Evolutionary conservation across 2,888 invertebrate genomes (phyloP), one percentile per base, ranked within the genome.

Genomic region (Dioctria linearis): DNA sequence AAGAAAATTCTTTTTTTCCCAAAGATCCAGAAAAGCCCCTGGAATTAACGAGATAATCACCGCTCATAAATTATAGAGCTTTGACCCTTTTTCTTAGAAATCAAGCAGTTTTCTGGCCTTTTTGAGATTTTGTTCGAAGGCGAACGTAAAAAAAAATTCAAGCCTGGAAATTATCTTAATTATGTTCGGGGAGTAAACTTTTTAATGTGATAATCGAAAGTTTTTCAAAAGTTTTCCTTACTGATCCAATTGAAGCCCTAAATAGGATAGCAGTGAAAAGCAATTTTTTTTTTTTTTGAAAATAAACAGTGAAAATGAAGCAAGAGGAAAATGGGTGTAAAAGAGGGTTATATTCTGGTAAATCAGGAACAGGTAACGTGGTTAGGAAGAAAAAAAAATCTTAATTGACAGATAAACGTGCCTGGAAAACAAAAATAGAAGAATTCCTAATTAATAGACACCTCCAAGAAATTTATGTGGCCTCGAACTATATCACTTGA

Each of bases 41-140:
- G 57, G 59, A 73, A 73, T 73, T 73, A 73, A 73, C 73, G 73
- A 73, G 73, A 73, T 73, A 73, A 73, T 73, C 73, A 57, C 59
- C 13, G 73, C 73, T 73, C 73, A 73, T 73, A 73, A 73, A 73
- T 73, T 73, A 73, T 57, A 73, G 73, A 73, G 73, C 73, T 73
- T 73, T 73, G 73, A 73, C 73, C 73, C 73, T 73, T 73, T 69
- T 73, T 57, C 73, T 73, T n/a, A 9, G 40, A 59, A 73, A 73
- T 73, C 73, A 73, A 73, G 73, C 40, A 51, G 40, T 73, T 73
- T 73, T 57, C 73, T 40, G 57, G 73, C 40, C 69, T 73, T 59
- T 73, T 73, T 73, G 59, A 42, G 73, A 73, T 73, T 73, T 73
- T 13, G 51, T 69, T 69, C 57, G 25, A 37, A 54, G 54, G 11